These are phyloP conservation scores for Ooceraea biroi DNA, from an alignment of 1,140 invertebrate species.

Conservation along the genomic window DNA sequence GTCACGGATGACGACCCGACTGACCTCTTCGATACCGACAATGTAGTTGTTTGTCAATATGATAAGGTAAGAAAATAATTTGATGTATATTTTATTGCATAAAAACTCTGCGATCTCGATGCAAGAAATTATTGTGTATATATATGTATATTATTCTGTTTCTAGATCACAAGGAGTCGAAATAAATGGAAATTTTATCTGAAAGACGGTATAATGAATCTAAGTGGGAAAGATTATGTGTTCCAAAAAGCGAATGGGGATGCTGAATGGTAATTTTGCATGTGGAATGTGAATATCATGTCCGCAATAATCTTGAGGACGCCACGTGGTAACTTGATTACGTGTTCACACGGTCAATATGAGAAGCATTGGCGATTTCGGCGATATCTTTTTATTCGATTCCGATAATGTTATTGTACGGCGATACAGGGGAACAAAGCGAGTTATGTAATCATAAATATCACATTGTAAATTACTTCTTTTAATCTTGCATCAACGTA, in stretches of 20 bases:
- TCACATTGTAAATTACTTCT: conserved; percentile 1
- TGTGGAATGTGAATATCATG: conserved; percentile 47
- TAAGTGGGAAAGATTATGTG: conserved; percentile 98
- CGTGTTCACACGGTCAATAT: conserved; percentile 62
- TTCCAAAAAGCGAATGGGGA: conserved; percentile 99
- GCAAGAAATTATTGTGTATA: too few relatives aligned
- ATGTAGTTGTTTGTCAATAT: conserved; percentile 99
- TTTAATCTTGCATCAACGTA: not conserved
- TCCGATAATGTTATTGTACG: not conserved
- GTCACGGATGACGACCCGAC: conserved; percentile 98
- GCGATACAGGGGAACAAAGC: conserved; percentile 28
- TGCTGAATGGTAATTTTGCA: conserved; percentile 96
- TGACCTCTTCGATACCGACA: conserved; percentile 98
- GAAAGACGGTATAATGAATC: conserved; percentile 99
- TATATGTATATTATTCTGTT: too few relatives aligned
- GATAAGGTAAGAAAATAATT: conserved; percentile 92
- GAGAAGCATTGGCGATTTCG: conserved; percentile 6
- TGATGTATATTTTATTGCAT: conserved; percentile 39
- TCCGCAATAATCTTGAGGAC: conserved; percentile 40
- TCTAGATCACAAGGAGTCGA: conserved; percentile 96
- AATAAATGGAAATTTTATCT: conserved; percentile 99
- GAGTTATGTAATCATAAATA: conserved; percentile 18
- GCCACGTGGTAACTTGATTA: conserved; percentile 46
- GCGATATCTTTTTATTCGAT: conserved; percentile 38
- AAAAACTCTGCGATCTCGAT: too few relatives aligned